Conservation (phyloP, 2,113 vertebrate genomes). For the Lutjanus erythropterus region DNA sequence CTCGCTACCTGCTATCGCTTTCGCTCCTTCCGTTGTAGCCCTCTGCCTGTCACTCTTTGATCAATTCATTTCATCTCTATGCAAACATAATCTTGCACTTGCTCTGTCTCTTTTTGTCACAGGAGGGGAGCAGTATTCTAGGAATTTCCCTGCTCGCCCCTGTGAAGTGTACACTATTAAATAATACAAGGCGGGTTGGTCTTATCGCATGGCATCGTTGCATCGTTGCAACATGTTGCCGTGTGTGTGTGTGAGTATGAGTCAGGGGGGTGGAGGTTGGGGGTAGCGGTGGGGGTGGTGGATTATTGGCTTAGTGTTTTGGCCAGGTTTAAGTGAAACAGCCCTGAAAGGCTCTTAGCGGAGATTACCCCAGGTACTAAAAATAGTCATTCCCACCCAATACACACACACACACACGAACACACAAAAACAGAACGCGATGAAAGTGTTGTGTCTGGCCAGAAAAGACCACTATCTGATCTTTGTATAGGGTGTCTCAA, state of each 20-base stretch:
- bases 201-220: conserved; percentile 53
- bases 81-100: conserved; percentile 20
- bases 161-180: conserved; percentile 68
- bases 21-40: conserved; percentile 15
- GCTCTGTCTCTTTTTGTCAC: conserved; percentile 6
- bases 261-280: not conserved
- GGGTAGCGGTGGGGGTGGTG: conserved; percentile 45
- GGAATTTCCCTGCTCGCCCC: conserved; percentile 52
- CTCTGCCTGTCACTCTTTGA: conserved; percentile 35
- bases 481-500: conserved; percentile 62
- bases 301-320: conserved; percentile 97
- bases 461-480: conserved; percentile 72
- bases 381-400: conserved; percentile 87
- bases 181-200: conserved; percentile 71
- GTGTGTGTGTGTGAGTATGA: conserved; percentile 47
- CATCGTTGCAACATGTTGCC: conserved; percentile 55
- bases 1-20: conserved; percentile 19
- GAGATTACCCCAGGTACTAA: conserved; percentile 93
- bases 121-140: conserved; percentile 45
- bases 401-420: conserved; percentile 27
- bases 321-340: conserved; percentile 94
- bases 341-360: conserved; percentile 91
- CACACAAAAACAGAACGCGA: conserved; percentile 77
- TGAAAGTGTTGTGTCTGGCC: conserved; percentile 90
- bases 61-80: conserved; percentile 44